These are phyloP conservation scores for Belonocnema kinseyi DNA, from an alignment of 1,140 invertebrate genomes.

Conservation along the genomic window DNA sequence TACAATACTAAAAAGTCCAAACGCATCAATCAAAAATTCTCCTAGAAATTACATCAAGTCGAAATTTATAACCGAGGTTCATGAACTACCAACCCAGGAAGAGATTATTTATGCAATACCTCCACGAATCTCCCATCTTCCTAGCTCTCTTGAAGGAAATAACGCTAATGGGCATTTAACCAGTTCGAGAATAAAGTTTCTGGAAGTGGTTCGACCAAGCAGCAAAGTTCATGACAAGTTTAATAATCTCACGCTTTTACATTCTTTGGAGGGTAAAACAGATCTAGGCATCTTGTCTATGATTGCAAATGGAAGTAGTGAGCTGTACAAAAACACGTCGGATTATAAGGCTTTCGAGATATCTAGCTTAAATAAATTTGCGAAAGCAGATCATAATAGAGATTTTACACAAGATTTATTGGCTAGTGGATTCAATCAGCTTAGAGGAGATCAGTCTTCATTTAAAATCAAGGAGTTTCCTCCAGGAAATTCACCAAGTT, in stretches of 20 bases:
- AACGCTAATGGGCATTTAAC: neutral
- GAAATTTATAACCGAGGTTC: neutral
- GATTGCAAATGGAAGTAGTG: neutral
- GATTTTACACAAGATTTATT: neutral
- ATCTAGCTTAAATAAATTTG: neutral
- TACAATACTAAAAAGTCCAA: neutral
- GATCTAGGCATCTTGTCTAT: neutral
- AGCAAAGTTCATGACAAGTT: neutral
- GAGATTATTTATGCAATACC: neutral
- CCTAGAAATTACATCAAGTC: neutral
- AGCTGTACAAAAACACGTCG: neutral
- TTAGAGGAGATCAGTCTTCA: slow-evolving; percentile 2
- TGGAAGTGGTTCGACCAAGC: neutral
- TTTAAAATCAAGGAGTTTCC: slow-evolving; percentile 11
- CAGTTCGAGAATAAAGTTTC: neutral
- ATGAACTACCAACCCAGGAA: neutral
- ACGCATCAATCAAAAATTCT: neutral
- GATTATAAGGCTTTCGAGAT: neutral
- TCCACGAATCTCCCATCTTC: neutral
- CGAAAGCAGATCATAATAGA: neutral
- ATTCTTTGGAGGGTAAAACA: neutral
- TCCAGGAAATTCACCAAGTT: neutral
- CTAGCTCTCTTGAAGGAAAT: neutral
- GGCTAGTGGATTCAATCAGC: neutral
- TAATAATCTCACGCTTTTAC: neutral